A percentile compares a stretch with the other conserved stretches of the same genome.
These are phyloP conservation scores for Drosophila orena DNA, from an alignment of 1,140 invertebrate species.

Conservation along the genomic window DNA sequence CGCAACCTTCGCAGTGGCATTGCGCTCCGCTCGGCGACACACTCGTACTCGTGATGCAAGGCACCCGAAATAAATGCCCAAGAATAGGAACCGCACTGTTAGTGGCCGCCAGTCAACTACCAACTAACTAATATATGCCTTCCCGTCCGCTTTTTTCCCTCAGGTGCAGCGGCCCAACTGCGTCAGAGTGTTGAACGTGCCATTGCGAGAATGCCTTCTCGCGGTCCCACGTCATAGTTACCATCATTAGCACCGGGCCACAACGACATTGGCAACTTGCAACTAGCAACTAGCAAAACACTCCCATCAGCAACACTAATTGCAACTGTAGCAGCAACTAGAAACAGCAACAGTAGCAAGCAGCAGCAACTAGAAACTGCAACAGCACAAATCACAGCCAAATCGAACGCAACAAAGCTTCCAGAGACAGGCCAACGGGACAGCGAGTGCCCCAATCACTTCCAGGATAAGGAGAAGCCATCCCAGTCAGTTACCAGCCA, in stretches of 20 bases:
- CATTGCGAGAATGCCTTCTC: conserved; percentile 35
- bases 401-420: conserved; percentile 72
- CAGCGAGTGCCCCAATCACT: conserved; percentile 35
- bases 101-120: conserved; percentile 30
- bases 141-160: not conserved
- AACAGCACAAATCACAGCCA: conserved; percentile 63
- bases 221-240: conserved; percentile 23
- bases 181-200: conserved; percentile 39
- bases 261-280: conserved; percentile 2
- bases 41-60: conserved; percentile 59
- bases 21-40: conserved; percentile 47
- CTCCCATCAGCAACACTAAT: conserved; percentile 4
- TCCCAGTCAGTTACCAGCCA: conserved; percentile 32
- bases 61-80: conserved; percentile 43
- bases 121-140: conserved; percentile 19
- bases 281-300: conserved; percentile 9
- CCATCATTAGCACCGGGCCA: conserved; percentile 6
- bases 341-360: not conserved
- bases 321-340: conserved; percentile 30
- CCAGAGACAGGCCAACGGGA: conserved; percentile 51
- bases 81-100: conserved; percentile 23
- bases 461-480: conserved; percentile 43
- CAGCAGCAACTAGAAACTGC: conserved; percentile 7
- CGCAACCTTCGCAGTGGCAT: conserved; percentile 57
- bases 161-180: conserved; percentile 42